phyloP scores from a whole-genome alignment of 92 coral and sea anemone species.

The Epizoanthus rinbou region DNA sequence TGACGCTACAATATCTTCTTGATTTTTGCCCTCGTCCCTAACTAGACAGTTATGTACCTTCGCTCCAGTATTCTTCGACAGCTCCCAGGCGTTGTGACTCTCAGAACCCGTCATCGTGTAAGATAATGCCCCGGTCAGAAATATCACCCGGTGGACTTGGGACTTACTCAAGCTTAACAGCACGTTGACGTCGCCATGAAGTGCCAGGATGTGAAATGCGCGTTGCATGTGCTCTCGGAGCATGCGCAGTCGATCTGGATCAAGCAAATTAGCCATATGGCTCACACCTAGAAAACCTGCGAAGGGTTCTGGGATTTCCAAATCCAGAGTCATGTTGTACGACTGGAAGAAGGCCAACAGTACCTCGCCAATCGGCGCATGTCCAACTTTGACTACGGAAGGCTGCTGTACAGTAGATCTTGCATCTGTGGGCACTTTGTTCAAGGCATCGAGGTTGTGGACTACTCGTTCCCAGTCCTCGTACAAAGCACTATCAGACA shows the following conservation, averaged over 20 bases:
- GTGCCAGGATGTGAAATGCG: constrained; percentile 87
- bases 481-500: constrained; percentile 33
- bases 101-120: constrained; percentile 80
- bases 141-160: constrained; percentile 77
- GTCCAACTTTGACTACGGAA: constrained; percentile 43
- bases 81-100: constrained; percentile 71
- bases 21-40: too few relatives aligned
- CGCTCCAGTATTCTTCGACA: constrained; percentile 87
- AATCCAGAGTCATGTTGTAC: constrained; percentile 54
- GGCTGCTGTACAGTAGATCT: neutral
- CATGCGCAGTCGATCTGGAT: constrained; percentile 65
- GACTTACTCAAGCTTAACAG: constrained; percentile 77
- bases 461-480: constrained; percentile 56
- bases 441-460: constrained; percentile 13
- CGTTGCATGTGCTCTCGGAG: constrained; percentile 95
- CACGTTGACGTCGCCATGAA: constrained; percentile 74
- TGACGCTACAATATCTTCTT: too few relatives aligned
- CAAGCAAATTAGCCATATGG: constrained; percentile 70
- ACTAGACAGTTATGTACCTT: constrained; percentile 47
- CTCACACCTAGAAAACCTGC: constrained; percentile 67
- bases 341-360: constrained; percentile 77
- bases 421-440: neutral
- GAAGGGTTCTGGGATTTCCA: constrained; percentile 65
- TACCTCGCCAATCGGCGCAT: constrained; percentile 70
- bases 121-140: constrained; percentile 72